Conservation (phyloP, 2,888 invertebrate genomes). For the Scaptomyza tumidula region DNA sequence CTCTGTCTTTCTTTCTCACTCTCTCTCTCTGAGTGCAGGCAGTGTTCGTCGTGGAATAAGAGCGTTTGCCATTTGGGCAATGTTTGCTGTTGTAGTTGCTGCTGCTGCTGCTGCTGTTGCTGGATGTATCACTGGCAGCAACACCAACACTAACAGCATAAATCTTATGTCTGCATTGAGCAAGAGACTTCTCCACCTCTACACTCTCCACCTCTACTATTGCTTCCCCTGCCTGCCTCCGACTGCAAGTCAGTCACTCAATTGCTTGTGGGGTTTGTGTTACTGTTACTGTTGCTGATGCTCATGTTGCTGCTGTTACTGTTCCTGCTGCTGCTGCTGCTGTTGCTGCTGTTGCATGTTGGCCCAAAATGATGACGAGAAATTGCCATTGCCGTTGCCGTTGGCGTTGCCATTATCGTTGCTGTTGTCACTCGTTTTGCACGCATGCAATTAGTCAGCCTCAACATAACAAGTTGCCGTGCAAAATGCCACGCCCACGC, state of each 20-base stretch:
- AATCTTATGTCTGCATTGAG: slow-evolving; percentile 67
- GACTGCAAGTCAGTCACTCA: slow-evolving; percentile 3
- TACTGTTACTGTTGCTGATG: slow-evolving; percentile 25
- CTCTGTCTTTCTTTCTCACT: not conserved
- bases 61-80: slow-evolving; percentile 60
- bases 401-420: slow-evolving; percentile 35
- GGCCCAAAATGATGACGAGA: slow-evolving; percentile 38
- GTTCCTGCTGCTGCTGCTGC: slow-evolving; percentile 27
- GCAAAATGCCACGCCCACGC: slow-evolving; percentile 72
- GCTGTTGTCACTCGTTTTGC: slow-evolving; percentile 45
- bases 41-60: slow-evolving; percentile 31
- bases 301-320: slow-evolving; percentile 15
- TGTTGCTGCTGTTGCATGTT: slow-evolving; percentile 34
- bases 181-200: slow-evolving; percentile 39
- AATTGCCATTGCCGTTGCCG: slow-evolving; percentile 15
- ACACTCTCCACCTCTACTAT: not conserved
- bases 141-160: slow-evolving; percentile 47
- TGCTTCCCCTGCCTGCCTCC: not conserved
- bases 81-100: slow-evolving; percentile 8
- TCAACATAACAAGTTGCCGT: slow-evolving; percentile 77
- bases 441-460: slow-evolving; percentile 76
- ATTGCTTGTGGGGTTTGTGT: slow-evolving; percentile 11
- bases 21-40: slow-evolving; percentile 11
- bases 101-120: slow-evolving; percentile 11
- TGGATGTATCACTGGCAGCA: slow-evolving; percentile 24